A percentile compares a stretch with the other conserved stretches of the same genome.
These are phyloP conservation scores for Centropus unirufus DNA, from an alignment of 2,113 vertebrate species.

Conservation along the genomic window DNA sequence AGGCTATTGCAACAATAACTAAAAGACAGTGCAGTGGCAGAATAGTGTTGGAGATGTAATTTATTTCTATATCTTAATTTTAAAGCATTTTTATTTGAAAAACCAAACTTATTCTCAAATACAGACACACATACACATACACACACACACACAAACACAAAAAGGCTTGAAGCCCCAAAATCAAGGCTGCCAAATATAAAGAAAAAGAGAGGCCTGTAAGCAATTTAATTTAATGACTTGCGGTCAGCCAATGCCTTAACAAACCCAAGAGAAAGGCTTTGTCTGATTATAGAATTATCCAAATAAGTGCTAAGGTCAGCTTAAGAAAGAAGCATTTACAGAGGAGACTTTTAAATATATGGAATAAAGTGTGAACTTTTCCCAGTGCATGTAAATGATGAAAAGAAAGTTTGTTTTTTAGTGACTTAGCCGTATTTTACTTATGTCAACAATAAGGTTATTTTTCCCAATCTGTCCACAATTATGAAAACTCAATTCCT, in stretches of 20 bases:
- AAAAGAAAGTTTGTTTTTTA: background rate
- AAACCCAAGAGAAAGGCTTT: background rate
- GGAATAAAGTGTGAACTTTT: background rate
- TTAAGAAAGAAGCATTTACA: background rate
- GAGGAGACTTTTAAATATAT: background rate
- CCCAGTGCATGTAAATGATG: accelerated
- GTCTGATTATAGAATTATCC: background rate
- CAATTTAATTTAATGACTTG: background rate
- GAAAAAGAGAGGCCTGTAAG: background rate
- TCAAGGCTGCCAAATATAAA: background rate
- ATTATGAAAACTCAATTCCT: background rate
- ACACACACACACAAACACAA: too few species aligned
- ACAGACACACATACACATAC: too few species aligned
- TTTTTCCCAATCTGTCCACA: background rate
- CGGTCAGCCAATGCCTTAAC: background rate
- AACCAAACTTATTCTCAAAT: background rate
- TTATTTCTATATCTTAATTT: background rate
- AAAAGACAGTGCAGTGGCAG: background rate
- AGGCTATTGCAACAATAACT: background rate
- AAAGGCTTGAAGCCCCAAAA: accelerated
- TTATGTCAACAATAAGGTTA: background rate
- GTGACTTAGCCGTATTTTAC: background rate
- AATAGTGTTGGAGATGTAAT: background rate
- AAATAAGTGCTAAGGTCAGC: background rate
- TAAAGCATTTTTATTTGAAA: background rate